Evolutionary conservation across 2,797 vertebrate species (phyloP).

Genomic region (Myiotriccus ornatus): DNA sequence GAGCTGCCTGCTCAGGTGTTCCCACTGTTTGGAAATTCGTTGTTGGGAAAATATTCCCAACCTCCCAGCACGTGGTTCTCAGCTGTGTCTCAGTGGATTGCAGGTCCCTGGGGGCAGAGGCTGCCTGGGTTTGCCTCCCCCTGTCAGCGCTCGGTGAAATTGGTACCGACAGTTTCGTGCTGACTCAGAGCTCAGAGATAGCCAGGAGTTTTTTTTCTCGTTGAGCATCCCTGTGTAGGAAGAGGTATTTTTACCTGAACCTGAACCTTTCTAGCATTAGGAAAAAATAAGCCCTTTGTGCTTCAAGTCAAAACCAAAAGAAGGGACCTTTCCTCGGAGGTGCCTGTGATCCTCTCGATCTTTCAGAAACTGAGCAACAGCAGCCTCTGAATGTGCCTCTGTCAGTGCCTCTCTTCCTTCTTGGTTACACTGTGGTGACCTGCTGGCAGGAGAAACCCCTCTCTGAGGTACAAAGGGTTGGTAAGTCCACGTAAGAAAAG

Average conservation of each 20-base stretch:
- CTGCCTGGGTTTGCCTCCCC: neutral
- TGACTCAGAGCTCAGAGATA: constrained; percentile 21
- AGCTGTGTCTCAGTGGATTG: neutral
- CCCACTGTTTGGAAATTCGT: constrained; percentile 30
- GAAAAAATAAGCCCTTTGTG: neutral
- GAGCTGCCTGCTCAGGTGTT: neutral
- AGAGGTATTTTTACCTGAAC: neutral
- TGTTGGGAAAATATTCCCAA: neutral
- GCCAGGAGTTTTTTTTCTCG: neutral
- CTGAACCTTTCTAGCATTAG: neutral
- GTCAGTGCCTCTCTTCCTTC: neutral
- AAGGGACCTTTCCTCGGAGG: neutral
- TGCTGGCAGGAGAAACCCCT: neutral
- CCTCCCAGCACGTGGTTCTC: neutral
- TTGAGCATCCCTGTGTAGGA: neutral
- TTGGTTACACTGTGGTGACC: neutral
- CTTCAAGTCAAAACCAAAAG: neutral
- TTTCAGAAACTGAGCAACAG: neutral
- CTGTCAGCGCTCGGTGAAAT: neutral
- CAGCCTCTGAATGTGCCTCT: neutral
- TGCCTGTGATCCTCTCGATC: neutral
- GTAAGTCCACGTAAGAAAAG: neutral
- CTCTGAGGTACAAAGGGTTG: neutral
- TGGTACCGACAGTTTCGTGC: neutral
- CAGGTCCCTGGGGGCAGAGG: constrained; percentile 23